Percentiles rank a stretch among this genome's conserved stretches.
Conservation (phyloP, 2,797 vertebrate genomes). For the Coccyzus lansbergi region DNA sequence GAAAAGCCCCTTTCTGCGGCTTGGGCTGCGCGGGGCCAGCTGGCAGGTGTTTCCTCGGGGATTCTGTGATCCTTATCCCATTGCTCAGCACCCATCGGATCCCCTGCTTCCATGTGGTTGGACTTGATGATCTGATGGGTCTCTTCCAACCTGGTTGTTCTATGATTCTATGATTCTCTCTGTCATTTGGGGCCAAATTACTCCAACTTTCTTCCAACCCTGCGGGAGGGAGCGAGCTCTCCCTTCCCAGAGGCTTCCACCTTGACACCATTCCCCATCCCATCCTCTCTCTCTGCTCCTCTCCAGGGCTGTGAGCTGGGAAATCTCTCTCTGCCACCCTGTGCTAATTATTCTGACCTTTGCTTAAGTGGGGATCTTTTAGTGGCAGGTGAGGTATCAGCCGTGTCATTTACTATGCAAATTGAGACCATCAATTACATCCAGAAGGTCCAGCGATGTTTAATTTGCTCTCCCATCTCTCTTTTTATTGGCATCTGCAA, state of each 20-base stretch:
- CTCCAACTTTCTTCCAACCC: neutral
- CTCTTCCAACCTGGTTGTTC: no score
- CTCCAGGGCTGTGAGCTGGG: neutral
- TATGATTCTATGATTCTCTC: no score
- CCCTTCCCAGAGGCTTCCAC: fast-evolving
- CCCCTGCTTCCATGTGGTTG: no score
- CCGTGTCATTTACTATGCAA: slow-evolving; percentile 71
- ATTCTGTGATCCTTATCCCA: neutral
- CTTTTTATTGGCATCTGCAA: slow-evolving; percentile 35
- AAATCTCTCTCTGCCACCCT: neutral
- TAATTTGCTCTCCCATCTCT: slow-evolving; percentile 49
- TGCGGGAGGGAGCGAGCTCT: fast-evolving
- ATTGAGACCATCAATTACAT: slow-evolving; percentile 64
- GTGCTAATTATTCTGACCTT: slow-evolving; percentile 62
- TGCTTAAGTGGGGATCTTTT: slow-evolving; percentile 46
- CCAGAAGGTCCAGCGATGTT: slow-evolving; percentile 40
- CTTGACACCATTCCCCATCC: neutral
- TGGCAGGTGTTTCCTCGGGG: fast-evolving
- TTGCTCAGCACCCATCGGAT: neutral
- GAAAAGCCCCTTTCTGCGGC: fast-evolving
- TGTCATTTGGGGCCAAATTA: neutral
- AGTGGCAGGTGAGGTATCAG: slow-evolving; percentile 49
- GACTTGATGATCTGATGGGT: no score
- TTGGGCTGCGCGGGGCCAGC: fast-evolving
- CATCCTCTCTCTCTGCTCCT: neutral